Percentiles rank a stretch among this genome's conserved stretches.
These are phyloP conservation scores for Shargacucullia verbasci DNA, from an alignment of 2,888 invertebrate species.

Conservation along the genomic window DNA sequence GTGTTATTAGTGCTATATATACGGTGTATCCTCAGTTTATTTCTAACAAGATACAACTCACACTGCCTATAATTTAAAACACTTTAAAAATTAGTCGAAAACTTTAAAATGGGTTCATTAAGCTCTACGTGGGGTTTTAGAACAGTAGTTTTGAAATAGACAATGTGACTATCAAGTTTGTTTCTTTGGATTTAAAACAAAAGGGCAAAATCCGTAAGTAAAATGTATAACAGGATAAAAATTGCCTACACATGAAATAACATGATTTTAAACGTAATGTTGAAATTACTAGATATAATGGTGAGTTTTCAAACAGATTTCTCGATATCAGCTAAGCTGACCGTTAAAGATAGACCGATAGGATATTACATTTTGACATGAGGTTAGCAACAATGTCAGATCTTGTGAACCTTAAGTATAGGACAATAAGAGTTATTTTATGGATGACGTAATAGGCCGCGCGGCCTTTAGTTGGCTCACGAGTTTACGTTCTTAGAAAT, in stretches of 20 bases:
- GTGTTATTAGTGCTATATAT: conserved; percentile 16
- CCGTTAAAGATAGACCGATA: too few relatives aligned
- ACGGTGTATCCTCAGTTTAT: background rate
- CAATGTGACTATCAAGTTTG: conserved; percentile 46
- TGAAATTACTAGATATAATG: background rate
- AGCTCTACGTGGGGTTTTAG: conserved; percentile 75
- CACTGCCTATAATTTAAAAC: conserved; percentile 41
- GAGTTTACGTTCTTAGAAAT: too few relatives aligned
- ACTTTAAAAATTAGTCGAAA: conserved; percentile 64
- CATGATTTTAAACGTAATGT: background rate
- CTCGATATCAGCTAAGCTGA: too few relatives aligned
- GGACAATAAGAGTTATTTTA: too few relatives aligned
- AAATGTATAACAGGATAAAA: conserved; percentile 16
- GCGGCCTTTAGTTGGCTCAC: too few relatives aligned
- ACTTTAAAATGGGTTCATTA: conserved; percentile 69
- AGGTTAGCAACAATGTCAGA: too few relatives aligned
- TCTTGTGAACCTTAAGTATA: too few relatives aligned
- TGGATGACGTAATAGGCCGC: too few relatives aligned
- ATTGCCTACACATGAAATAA: conserved; percentile 14
- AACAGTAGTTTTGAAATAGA: conserved; percentile 63
- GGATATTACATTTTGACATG: too few relatives aligned
- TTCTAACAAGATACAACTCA: conserved; percentile 6
- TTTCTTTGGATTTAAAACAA: conserved; percentile 3
- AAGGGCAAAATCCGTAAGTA: conserved; percentile 46
- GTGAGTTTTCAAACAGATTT: background rate